phyloP scores from a whole-genome alignment of 1,140 invertebrate species.

The Anthonomus grandis region DNA sequence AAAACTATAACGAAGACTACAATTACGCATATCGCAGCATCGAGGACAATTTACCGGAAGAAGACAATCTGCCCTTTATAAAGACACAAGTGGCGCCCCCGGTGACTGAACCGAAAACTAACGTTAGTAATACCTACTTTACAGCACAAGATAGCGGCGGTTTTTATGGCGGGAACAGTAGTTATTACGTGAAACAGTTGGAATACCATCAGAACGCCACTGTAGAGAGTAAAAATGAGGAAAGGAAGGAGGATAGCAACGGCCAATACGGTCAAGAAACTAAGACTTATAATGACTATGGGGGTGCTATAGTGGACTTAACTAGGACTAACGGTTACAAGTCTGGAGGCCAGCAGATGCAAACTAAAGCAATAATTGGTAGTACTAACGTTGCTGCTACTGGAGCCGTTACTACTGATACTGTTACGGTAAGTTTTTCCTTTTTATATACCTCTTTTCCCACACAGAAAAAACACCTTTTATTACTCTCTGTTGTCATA shows the following conservation, averaged over 20 bases:
- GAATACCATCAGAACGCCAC: constrained; percentile 55
- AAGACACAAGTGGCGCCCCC: constrained; percentile 9
- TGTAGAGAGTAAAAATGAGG: constrained; percentile 56
- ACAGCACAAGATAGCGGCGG: constrained; percentile 40
- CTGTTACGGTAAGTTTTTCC: constrained; percentile 7
- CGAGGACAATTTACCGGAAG: constrained; percentile 46
- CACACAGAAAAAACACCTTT: too few species aligned
- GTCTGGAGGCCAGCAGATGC: background rate
- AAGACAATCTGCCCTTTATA: constrained; percentile 27
- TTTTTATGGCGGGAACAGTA: constrained; percentile 46
- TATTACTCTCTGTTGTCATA: too few species aligned
- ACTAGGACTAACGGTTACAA: background rate
- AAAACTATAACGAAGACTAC: constrained; percentile 65
- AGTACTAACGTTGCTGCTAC: constrained; percentile 30
- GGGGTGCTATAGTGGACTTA: constrained; percentile 38
- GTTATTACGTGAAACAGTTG: constrained; percentile 24
- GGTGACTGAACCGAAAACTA: constrained; percentile 42
- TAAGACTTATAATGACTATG: constrained; percentile 47
- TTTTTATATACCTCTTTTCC: too few species aligned
- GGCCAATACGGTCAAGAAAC: constrained; percentile 42
- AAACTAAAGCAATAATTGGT: constrained; percentile 35
- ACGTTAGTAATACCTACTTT: constrained; percentile 26
- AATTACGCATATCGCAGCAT: constrained; percentile 66
- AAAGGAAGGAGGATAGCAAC: constrained; percentile 53
- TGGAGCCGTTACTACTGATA: constrained; percentile 8